Percentiles rank a stretch among this genome's conserved stretches.
These are phyloP conservation scores for Andrena dorsata DNA, from an alignment of 2,888 invertebrate species.

Conservation along the genomic window DNA sequence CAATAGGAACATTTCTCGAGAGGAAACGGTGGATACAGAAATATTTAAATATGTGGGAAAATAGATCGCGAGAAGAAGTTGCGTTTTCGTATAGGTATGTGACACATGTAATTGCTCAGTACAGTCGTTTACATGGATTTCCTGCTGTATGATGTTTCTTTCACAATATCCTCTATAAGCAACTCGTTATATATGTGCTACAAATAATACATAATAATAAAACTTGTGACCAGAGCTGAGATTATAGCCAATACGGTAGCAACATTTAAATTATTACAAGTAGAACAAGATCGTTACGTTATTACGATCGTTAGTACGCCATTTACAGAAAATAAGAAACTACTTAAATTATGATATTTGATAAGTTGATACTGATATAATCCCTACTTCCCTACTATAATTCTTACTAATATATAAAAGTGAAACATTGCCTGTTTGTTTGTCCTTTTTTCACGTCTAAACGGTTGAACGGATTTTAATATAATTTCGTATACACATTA, in stretches of 20 bases:
- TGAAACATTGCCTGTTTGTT: too few species aligned
- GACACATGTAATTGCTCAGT: background rate
- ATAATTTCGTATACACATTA: too few species aligned
- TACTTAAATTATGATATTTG: too few species aligned
- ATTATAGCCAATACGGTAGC: background rate
- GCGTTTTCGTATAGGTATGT: background rate
- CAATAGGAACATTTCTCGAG: background rate
- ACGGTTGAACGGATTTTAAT: too few species aligned
- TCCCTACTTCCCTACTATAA: too few species aligned
- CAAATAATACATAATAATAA: background rate
- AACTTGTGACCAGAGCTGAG: background rate
- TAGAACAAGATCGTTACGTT: background rate
- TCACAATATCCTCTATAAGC: background rate
- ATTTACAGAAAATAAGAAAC: background rate
- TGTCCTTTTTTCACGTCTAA: too few species aligned
- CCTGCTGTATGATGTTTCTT: background rate
- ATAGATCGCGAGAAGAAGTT: background rate
- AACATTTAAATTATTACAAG: background rate
- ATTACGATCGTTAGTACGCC: background rate
- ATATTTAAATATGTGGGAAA: background rate
- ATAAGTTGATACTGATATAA: too few species aligned
- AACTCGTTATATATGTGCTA: background rate
- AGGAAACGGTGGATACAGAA: background rate
- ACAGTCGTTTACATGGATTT: background rate
- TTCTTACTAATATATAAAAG: too few species aligned